phyloP scores from a whole-genome alignment of 2,888 invertebrate species.

The Sarcophaga subvicina region DNA sequence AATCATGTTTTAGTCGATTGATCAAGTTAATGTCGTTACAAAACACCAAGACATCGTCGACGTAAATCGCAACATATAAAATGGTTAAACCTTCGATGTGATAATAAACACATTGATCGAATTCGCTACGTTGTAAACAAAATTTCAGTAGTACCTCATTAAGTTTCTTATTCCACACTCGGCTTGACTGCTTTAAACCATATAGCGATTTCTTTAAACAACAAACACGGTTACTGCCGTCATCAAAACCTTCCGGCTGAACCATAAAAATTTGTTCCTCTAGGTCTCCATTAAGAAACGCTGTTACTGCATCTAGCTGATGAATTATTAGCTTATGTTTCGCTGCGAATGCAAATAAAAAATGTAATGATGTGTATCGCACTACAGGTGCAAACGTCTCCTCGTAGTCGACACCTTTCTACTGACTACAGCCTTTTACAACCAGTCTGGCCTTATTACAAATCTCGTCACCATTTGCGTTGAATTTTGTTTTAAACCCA shows the following conservation, averaged over 20 bases:
- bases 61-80: too few relatives aligned
- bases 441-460: conserved; percentile 55
- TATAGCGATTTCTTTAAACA: conserved; percentile 43
- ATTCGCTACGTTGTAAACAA: conserved; percentile 2
- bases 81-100: too few relatives aligned
- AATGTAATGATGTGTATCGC: conserved; percentile 43
- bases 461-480: conserved; percentile 58
- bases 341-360: conserved; percentile 43
- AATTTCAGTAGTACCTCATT: not conserved
- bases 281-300: conserved; percentile 41
- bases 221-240: conserved; percentile 23
- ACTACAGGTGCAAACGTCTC: conserved; percentile 49
- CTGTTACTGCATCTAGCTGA: conserved; percentile 59
- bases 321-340: conserved; percentile 46
- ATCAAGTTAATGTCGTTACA: conserved; percentile 1
- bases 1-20: not conserved
- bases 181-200: conserved; percentile 35
- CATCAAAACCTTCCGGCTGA: conserved; percentile 21
- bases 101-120: conserved; percentile 1
- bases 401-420: conserved; percentile 52
- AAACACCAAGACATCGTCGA: not conserved
- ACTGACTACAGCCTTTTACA: conserved; percentile 54
- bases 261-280: conserved; percentile 33
- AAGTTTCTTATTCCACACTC: conserved; percentile 12
- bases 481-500: conserved; percentile 2